phyloP scores from a whole-genome alignment of 2,113 vertebrate genomes.

The cattle (Bos taurus) region DNA sequence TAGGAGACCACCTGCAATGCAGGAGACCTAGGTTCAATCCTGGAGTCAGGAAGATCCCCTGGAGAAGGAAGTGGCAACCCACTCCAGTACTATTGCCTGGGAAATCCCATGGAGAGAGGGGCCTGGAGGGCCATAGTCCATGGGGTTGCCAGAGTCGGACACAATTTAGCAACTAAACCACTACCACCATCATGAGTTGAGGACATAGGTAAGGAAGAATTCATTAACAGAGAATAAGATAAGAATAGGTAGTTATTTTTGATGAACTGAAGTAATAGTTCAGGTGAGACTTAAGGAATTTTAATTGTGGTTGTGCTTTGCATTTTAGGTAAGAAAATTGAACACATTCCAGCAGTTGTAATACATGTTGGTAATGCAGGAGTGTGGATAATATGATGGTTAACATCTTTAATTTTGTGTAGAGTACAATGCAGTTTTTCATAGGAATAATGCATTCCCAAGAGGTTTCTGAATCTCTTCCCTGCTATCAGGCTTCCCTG shows the following conservation, averaged over 20 bases:
- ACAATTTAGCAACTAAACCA: not conserved
- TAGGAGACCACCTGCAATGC: not conserved
- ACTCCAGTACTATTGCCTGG: not conserved
- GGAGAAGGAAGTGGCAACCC: not conserved
- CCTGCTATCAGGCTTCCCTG: not conserved
- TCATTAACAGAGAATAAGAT: not conserved
- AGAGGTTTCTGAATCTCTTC: not conserved
- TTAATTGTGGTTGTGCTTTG: not conserved
- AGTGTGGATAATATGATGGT: not conserved
- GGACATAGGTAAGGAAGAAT: not conserved
- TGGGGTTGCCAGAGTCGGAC: not conserved
- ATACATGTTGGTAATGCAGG: not conserved
- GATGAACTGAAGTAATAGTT: not conserved
- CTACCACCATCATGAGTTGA: not conserved
- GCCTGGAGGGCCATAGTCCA: not conserved
- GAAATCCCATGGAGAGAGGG: not conserved
- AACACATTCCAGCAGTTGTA: not conserved
- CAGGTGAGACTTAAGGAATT: not conserved
- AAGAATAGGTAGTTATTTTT: not conserved
- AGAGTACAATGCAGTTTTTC: not conserved
- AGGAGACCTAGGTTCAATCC: not conserved
- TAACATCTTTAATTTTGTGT: not conserved
- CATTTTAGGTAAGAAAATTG: not conserved
- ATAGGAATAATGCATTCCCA: not conserved
- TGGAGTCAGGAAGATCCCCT: not conserved